Base-by-base conservation (phyloP, 2,113 vertebrate species). In the Pedionomus torquatus region DNA sequence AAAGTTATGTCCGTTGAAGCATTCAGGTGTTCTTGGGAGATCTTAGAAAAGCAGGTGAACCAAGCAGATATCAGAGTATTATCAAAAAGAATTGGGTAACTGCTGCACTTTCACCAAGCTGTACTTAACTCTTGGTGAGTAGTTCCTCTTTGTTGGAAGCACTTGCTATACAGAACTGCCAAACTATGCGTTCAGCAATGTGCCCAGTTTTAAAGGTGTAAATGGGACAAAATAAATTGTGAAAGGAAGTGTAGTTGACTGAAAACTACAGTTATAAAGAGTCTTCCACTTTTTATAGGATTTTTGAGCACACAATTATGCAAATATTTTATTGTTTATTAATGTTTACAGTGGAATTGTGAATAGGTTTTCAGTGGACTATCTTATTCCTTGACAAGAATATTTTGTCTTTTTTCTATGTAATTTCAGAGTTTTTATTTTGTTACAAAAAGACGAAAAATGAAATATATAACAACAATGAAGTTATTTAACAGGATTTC, bases 381-480 rank as follows among this genome's bases (percentile, higher is more conserved):
- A 98, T 98, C 98, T 99, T 98, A 98, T 98, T 98, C 98, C 98
- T 99, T 98, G 98, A 98, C 99, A 98, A 99, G 98, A 98, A 98
- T 98, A 99, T 99, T 99, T 99, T 98, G 98, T 99, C 98, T 98
- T 99, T 99, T 98, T 99, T 99, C 98, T 99, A 99, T 98, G 97
- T 98, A 99, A 99, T 99, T 99, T 99, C 98, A 99, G 98, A 99
- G 99, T 98, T 99, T 99, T 99, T 99, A 99, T 99, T 99, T 99
- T 99, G 98, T 99, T 99, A 99, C 98, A 98, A 98, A 99, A 99
- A 99, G 98, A 98, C 97, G 43, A 98, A 98, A 98, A 99, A 98
- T 98, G 98, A 98, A 98, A 99, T 99, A 99, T 99, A 99, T 99
- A 98, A 98, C 98, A 98, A 98, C 98, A 98, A 97, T 98, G 98